A percentile compares a stretch with the other conserved stretches of the same genome.
These are phyloP conservation scores for human (Homo sapiens) DNA, from an alignment of 2,113 vertebrate genomes.

Conservation along the genomic window GRCh38 chr9:98060001-98060500, in stretches of 20 bases:
- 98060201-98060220: not conserved
- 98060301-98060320: not conserved
- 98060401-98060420: too few species aligned
- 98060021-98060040: not conserved
- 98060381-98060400: too few species aligned
- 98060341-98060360: not conserved
- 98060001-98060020: not conserved
- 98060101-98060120: not conserved
- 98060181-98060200: not conserved
- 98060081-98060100: not conserved
- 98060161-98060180: not conserved
- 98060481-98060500: too few species aligned
- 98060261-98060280: not conserved
- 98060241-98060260: not conserved
- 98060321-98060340: not conserved
- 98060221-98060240: not conserved
- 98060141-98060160: constrained; percentile 24
- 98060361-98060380: not conserved
- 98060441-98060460: too few species aligned
- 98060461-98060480: too few species aligned
- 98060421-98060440: too few species aligned
- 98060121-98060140: constrained; percentile 15
- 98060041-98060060: not conserved
- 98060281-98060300: not conserved
- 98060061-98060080: not conserved